Percentiles rank a stretch among this genome's conserved stretches.
Evolutionary conservation across 2,113 vertebrate genomes (phyloP).

Genomic region (Macheiramphus alcinus): DNA sequence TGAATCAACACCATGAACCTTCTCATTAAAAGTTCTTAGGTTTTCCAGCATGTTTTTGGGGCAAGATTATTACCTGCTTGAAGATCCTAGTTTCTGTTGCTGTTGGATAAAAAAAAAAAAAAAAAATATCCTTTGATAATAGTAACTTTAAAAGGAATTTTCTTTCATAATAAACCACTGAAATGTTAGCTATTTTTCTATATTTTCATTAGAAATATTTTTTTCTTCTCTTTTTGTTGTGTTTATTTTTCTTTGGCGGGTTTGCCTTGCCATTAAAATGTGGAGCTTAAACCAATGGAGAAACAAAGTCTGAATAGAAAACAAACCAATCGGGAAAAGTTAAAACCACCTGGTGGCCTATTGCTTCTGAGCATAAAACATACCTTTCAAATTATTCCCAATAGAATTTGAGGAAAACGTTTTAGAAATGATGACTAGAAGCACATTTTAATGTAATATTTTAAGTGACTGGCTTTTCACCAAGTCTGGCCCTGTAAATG

Average conservation of each 20-base stretch:
- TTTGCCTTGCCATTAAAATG: neutral
- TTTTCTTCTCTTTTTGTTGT: neutral
- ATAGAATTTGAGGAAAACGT: neutral
- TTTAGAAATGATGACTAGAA: conserved; percentile 27
- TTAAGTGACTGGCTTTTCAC: conserved; percentile 28
- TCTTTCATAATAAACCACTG: neutral
- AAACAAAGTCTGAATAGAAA: neutral
- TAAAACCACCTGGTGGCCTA: neutral
- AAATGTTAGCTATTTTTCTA: neutral
- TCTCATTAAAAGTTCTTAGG: neutral
- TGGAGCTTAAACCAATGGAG: neutral
- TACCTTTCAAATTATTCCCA: neutral
- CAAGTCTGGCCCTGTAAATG: neutral
- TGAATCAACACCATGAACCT: neutral
- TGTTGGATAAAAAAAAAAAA: neutral
- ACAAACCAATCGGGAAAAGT: neutral
- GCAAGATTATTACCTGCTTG: neutral
- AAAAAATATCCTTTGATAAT: neutral
- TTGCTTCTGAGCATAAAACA: neutral
- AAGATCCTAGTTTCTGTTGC: neutral
- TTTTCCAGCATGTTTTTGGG: neutral
- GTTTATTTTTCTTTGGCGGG: neutral
- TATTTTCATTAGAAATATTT: neutral
- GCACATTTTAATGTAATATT: conserved; percentile 11
- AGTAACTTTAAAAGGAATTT: neutral